Evolutionary conservation across 2,888 invertebrate genomes (phyloP).

Genomic region (Drosophila mulleri): DNA sequence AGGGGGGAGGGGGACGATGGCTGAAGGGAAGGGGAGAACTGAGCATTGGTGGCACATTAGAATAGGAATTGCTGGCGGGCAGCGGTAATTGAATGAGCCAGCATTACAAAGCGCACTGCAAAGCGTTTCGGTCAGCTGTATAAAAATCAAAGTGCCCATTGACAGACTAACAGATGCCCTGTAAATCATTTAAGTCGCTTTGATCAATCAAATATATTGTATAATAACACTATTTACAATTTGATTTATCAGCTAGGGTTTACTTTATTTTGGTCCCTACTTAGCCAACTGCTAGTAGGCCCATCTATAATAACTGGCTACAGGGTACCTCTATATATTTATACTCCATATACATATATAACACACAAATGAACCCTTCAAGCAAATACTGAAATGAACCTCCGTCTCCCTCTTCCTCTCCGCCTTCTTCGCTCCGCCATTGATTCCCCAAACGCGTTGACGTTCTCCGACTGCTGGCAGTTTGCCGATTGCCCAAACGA

Average conservation of each 20-base stretch:
- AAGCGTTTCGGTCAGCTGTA: conserved; percentile 49
- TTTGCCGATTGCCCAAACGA: conserved; percentile 60
- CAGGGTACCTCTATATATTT: conserved; percentile 10
- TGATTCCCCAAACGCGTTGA: conserved; percentile 23
- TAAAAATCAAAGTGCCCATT: neutral
- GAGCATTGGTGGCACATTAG: conserved; percentile 42
- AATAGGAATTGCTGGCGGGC: conserved; percentile 63
- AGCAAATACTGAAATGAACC: conserved; percentile 58
- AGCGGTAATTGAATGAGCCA: conserved; percentile 75
- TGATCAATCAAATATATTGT: no score
- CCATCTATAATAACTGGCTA: neutral
- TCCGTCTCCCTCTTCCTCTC: neutral
- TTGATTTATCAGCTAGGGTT: neutral
- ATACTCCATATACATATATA: conserved; percentile 6
- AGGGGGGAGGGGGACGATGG: neutral
- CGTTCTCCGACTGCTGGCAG: conserved; percentile 53
- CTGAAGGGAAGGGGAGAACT: neutral
- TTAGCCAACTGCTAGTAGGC: neutral
- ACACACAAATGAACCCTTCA: conserved; percentile 73
- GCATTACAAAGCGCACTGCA: conserved; percentile 56
- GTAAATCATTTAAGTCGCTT: neutral
- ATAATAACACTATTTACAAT: neutral
- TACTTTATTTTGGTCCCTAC: no score
- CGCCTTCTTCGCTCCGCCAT: conserved; percentile 19
- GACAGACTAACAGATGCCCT: neutral